Percentiles rank a stretch among this genome's conserved stretches.
Evolutionary conservation across 1,140 invertebrate species (phyloP).

Genomic region (Physella acuta): DNA sequence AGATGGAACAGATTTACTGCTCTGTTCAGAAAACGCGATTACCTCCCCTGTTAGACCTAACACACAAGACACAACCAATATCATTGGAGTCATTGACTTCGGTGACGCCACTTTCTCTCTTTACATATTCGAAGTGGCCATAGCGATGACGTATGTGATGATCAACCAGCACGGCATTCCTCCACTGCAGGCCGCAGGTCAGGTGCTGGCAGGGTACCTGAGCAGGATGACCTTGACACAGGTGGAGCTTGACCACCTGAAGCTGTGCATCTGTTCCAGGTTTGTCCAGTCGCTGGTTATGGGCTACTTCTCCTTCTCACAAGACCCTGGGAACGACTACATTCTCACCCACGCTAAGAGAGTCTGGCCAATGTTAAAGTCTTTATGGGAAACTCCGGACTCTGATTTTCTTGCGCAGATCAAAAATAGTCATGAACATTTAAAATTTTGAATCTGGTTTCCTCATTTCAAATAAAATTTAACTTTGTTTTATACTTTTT

Average conservation of each 20-base stretch:
- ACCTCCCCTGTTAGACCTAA: too few relatives aligned
- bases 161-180: slow-evolving; percentile 65
- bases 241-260: slow-evolving; percentile 70
- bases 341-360: slow-evolving; percentile 7
- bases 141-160: slow-evolving; percentile 79
- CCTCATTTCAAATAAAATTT: too few relatives aligned
- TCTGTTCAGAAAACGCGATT: too few relatives aligned
- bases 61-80: too few relatives aligned
- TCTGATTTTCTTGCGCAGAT: too few relatives aligned
- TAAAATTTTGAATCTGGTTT: too few relatives aligned
- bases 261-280: slow-evolving; percentile 73
- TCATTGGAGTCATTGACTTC: slow-evolving; percentile 76
- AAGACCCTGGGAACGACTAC: slow-evolving; percentile 71
- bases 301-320: slow-evolving; percentile 72
- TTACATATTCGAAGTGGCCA: slow-evolving; percentile 79
- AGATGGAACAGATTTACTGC: too few relatives aligned
- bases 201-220: slow-evolving; percentile 76
- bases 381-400: slow-evolving; percentile 4
- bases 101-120: slow-evolving; percentile 75
- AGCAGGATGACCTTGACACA: slow-evolving; percentile 65
- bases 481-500: too few relatives aligned
- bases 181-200: slow-evolving; percentile 66
- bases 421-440: too few relatives aligned
- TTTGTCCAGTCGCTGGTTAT: slow-evolving; percentile 78
- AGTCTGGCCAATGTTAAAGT: slow-evolving; percentile 15